Conservation (phyloP, 1,140 invertebrate genomes). For the Calephelis nemesis region DNA sequence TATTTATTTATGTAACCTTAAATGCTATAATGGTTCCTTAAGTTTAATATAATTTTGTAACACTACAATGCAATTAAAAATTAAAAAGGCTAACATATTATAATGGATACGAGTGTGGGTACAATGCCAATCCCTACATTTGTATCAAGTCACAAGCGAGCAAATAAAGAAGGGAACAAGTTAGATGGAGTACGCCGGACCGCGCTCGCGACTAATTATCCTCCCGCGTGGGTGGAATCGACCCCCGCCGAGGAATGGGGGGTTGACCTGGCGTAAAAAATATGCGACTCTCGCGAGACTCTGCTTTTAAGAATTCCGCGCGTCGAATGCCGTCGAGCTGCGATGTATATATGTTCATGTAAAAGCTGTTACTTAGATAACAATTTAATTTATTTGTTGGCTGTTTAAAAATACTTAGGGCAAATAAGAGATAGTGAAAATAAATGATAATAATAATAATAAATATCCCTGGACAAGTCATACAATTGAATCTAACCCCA, state of each 20-base stretch:
- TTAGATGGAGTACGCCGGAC: conserved; percentile 72
- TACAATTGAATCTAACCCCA: too few relatives aligned
- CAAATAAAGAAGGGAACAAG: conserved; percentile 77
- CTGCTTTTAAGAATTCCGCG: conserved; percentile 57
- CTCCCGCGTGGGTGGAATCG: conserved; percentile 45
- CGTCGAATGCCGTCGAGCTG: conserved; percentile 34
- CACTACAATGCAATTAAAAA: background rate
- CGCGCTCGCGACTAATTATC: conserved; percentile 76
- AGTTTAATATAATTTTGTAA: too few relatives aligned
- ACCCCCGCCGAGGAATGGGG: conserved; percentile 35
- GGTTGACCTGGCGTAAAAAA: conserved; percentile 59
- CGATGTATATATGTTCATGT: conserved; percentile 5
- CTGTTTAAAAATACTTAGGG: background rate
- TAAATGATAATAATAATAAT: too few relatives aligned
- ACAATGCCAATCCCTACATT: conserved; percentile 54
- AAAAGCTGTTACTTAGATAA: background rate
- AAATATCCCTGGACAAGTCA: too few relatives aligned
- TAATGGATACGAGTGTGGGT: background rate
- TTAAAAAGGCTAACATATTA: background rate
- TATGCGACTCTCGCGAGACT: conserved; percentile 59
- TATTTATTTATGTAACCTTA: too few relatives aligned
- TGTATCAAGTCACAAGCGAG: conserved; percentile 60
- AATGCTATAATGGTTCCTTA: too few relatives aligned
- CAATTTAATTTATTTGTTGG: background rate
- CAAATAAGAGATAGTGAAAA: too few relatives aligned